phyloP scores from a whole-genome alignment of 2,888 invertebrate genomes.

The Galerucella pusilla region DNA sequence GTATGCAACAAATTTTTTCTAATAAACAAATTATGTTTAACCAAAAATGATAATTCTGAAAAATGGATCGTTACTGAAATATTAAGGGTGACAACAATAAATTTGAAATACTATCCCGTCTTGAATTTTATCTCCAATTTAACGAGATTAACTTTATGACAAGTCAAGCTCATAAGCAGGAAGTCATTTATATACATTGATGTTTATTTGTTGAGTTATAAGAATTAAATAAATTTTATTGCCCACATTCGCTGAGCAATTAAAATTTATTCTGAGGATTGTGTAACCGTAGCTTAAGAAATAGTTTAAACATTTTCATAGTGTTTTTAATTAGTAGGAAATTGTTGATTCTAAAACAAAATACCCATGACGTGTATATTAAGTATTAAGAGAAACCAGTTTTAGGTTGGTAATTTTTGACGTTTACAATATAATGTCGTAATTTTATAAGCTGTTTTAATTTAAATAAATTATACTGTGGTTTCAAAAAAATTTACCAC shows the following conservation, averaged over 20 bases:
- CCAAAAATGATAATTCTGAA: too few species aligned
- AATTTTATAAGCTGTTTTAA: neutral
- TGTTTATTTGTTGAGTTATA: too few species aligned
- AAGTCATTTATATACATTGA: too few species aligned
- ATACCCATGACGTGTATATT: neutral
- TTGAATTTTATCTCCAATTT: too few species aligned
- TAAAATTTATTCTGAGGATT: neutral
- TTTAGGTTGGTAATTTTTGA: neutral
- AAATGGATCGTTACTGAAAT: too few species aligned
- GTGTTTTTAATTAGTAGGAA: neutral
- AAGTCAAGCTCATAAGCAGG: too few species aligned
- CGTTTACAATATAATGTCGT: neutral
- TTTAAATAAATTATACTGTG: neutral
- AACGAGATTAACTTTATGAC: too few species aligned
- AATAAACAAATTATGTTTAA: too few species aligned
- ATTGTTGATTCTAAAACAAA: neutral
- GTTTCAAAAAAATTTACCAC: too few species aligned
- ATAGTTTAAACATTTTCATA: neutral
- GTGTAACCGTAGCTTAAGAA: neutral
- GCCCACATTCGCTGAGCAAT: neutral
- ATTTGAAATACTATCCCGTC: too few species aligned
- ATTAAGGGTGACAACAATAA: too few species aligned
- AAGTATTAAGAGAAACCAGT: neutral
- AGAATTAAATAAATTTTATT: neutral
- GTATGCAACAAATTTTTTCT: too few species aligned